Conservation (phyloP, 2,888 invertebrate genomes). For the Megamerina dolium region DNA sequence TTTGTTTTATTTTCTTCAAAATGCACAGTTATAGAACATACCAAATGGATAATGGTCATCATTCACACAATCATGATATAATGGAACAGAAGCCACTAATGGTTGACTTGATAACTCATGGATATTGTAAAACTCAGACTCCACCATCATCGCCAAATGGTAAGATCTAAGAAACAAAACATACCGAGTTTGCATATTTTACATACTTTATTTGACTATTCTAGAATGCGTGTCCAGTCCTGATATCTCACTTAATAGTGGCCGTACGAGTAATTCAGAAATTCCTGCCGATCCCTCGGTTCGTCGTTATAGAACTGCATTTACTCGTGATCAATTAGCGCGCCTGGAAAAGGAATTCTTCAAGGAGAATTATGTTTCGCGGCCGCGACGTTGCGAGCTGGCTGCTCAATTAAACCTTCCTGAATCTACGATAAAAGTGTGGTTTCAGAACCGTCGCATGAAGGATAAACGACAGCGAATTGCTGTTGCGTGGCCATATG, state of each 20-base stretch:
- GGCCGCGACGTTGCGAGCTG: constrained; percentile 90
- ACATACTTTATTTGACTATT: constrained; percentile 15
- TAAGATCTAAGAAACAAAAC: constrained; percentile 29
- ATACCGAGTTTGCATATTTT: constrained; percentile 7
- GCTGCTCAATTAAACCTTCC: constrained; percentile 89
- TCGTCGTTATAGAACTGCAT: constrained; percentile 92
- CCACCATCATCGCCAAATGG: constrained; percentile 55
- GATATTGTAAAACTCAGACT: constrained; percentile 51
- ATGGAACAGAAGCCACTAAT: constrained; percentile 52
- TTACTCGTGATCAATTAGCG: constrained; percentile 88
- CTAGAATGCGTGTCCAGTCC: constrained; percentile 52
- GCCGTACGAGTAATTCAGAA: constrained; percentile 35
- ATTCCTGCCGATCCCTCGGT: constrained; percentile 60
- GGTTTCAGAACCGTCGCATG: constrained; percentile 65
- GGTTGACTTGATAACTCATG: constrained; percentile 56
- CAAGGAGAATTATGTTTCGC: constrained; percentile 95
- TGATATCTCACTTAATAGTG: constrained; percentile 40
- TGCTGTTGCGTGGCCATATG: constrained; percentile 92
- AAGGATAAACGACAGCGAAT: constrained; percentile 93
- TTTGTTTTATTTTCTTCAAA: constrained; percentile 15
- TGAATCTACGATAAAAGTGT: constrained; percentile 98
- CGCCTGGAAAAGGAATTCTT: constrained; percentile 93
- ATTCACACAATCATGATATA: constrained; percentile 25
- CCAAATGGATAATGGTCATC: constrained; percentile 39
- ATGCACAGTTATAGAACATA: constrained; percentile 51